phyloP scores from a whole-genome alignment of 1,140 invertebrate species.

The Habropoda laboriosa region DNA sequence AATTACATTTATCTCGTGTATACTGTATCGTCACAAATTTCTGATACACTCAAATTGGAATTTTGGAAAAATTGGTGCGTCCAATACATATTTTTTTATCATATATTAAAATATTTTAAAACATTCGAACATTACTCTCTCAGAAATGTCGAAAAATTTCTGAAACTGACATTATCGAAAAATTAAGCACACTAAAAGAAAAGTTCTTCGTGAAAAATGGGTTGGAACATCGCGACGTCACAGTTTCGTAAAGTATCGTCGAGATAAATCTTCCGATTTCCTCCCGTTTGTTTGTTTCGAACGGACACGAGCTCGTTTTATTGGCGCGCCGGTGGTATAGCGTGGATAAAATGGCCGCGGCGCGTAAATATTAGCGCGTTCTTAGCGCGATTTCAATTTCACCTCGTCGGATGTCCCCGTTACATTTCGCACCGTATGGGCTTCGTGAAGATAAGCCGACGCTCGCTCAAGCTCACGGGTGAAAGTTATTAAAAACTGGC shows the following conservation, averaged over 20 bases:
- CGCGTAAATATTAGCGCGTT: slow-evolving; percentile 40
- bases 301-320: background rate
- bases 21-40: no score
- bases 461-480: slow-evolving; percentile 29
- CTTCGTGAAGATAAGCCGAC: slow-evolving; percentile 55
- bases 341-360: background rate
- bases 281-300: background rate
- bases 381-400: slow-evolving; percentile 62
- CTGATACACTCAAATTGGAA: no score
- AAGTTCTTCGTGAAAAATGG: no score
- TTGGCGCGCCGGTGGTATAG: background rate
- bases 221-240: no score
- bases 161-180: no score
- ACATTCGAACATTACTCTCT: no score
- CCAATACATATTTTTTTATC: no score
- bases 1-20: no score
- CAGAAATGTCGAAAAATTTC: no score
- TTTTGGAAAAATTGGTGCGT: no score
- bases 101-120: no score
- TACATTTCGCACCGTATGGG: slow-evolving; percentile 55
- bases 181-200: no score
- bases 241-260: background rate
- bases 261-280: background rate
- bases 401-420: slow-evolving; percentile 54
- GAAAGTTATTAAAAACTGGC: slow-evolving; percentile 66